phyloP scores from a whole-genome alignment of 2,113 vertebrate genomes.

The Lophura nycthemera region DNA sequence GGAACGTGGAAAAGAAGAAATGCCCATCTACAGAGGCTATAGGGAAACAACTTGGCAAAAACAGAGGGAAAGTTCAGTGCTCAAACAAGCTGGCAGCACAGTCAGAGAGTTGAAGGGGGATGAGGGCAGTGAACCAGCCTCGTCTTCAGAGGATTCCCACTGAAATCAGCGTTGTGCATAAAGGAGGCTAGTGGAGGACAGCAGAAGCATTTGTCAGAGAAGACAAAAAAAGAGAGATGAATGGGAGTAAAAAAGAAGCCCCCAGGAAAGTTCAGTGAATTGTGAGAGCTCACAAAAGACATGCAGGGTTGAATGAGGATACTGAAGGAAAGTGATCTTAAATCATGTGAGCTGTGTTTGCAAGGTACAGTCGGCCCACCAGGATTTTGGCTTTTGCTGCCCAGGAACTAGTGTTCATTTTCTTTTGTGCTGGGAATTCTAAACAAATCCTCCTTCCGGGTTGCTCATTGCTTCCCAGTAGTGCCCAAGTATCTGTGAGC shows the following conservation, averaged over 20 bases:
- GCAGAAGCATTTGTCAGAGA: slow-evolving; percentile 13
- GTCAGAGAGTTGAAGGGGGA: neutral
- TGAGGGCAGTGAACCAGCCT: neutral
- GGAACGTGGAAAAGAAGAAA: slow-evolving; percentile 1
- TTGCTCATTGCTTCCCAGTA: neutral
- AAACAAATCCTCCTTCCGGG: neutral
- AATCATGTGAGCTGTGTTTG: neutral
- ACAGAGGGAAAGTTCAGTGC: neutral
- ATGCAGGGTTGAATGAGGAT: neutral
- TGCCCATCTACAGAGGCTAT: neutral
- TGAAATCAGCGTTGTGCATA: neutral
- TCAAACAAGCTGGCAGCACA: neutral
- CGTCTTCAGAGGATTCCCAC: neutral
- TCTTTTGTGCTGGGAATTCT: neutral
- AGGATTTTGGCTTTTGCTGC: neutral
- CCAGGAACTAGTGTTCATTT: neutral
- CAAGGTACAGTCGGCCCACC: neutral
- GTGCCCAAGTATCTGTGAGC: neutral
- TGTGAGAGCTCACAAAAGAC: slow-evolving; percentile 37
- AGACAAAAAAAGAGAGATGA: slow-evolving; percentile 15
- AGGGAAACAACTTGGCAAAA: slow-evolving; percentile 19
- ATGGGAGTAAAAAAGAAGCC: slow-evolving; percentile 8
- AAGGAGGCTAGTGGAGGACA: neutral
- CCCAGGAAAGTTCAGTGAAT: neutral
- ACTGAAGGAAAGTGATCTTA: slow-evolving; percentile 16